Conservation (phyloP, 2,888 invertebrate genomes). For the Polia nebulosa region DNA sequence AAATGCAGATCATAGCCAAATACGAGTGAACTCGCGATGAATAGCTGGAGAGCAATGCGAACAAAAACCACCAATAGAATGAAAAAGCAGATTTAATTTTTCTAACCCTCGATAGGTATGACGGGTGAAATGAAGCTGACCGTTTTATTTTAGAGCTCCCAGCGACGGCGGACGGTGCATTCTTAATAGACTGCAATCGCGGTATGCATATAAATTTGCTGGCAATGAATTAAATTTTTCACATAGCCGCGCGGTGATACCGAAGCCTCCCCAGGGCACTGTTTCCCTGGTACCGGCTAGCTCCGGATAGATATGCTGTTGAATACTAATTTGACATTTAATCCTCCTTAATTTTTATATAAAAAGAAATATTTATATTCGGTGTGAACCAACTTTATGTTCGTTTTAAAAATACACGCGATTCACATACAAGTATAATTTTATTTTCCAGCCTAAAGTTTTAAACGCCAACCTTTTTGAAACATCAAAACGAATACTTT, state of each 20-base stretch:
- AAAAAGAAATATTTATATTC: constrained; percentile 29
- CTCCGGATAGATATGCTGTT: constrained; percentile 58
- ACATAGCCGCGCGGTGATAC: constrained; percentile 77
- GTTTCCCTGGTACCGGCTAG: constrained; percentile 57
- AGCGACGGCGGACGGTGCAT: constrained; percentile 79
- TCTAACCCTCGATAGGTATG: constrained; percentile 62
- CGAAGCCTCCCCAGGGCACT: constrained; percentile 66
- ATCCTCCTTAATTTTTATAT: constrained; percentile 35
- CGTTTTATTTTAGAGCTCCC: constrained; percentile 77
- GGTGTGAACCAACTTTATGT: constrained; percentile 5
- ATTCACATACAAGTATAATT: constrained; percentile 21
- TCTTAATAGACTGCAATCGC: constrained; percentile 84
- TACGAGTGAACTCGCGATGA: neutral
- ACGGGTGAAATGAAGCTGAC: constrained; percentile 77
- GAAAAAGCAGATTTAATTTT: constrained; percentile 40
- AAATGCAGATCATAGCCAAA: constrained; percentile 9
- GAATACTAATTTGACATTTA: constrained; percentile 63
- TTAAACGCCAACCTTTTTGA: constrained; percentile 29
- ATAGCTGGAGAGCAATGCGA: constrained; percentile 28
- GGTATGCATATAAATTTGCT: constrained; percentile 86
- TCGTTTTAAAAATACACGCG: constrained; percentile 25
- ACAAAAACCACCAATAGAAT: constrained; percentile 26
- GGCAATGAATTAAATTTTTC: constrained; percentile 86
- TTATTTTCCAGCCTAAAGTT: constrained; percentile 26
- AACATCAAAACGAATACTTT: constrained; percentile 38